These are phyloP conservation scores for Amorpha juglandis DNA, from an alignment of 2,888 invertebrate species.

Conservation along the genomic window DNA sequence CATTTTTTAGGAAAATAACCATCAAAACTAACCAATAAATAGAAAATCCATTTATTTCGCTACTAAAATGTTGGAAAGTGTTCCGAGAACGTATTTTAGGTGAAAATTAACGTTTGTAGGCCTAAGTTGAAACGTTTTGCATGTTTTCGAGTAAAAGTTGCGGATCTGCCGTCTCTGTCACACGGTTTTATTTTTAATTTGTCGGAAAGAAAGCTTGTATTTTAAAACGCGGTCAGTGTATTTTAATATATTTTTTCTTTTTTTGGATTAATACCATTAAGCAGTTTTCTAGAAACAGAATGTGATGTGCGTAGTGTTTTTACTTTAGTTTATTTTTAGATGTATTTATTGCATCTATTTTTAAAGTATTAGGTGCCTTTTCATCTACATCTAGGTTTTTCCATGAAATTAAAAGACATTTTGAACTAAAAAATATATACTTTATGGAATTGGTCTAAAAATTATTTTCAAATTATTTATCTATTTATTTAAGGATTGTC, in stretches of 20 bases:
- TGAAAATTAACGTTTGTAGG: slow-evolving; percentile 16
- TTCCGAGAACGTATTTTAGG: slow-evolving; percentile 4
- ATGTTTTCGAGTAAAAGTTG: slow-evolving; percentile 21
- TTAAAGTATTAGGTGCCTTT: not conserved
- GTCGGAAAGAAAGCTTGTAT: slow-evolving; percentile 22
- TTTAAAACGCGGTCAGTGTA: slow-evolving; percentile 19
- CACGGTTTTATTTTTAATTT: slow-evolving; percentile 19
- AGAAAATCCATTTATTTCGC: slow-evolving; percentile 1
- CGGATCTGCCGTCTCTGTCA: slow-evolving; percentile 19
- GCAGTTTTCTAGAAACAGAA: not conserved
- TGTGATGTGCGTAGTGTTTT: not conserved
- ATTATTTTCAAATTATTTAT: no score
- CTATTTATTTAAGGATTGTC: no score
- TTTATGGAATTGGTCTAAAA: no score
- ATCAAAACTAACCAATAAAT: not conserved
- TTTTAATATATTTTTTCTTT: not conserved
- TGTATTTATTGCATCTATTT: not conserved
- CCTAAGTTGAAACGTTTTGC: slow-evolving; percentile 17
- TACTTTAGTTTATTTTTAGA: not conserved
- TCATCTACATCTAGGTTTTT: no score
- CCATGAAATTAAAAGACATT: no score
- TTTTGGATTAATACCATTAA: not conserved
- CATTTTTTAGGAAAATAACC: slow-evolving; percentile 31
- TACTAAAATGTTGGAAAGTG: not conserved
- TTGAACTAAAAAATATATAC: no score